Conservation (phyloP, 1,140 invertebrate species). For the Oscheius sp. region DNA sequence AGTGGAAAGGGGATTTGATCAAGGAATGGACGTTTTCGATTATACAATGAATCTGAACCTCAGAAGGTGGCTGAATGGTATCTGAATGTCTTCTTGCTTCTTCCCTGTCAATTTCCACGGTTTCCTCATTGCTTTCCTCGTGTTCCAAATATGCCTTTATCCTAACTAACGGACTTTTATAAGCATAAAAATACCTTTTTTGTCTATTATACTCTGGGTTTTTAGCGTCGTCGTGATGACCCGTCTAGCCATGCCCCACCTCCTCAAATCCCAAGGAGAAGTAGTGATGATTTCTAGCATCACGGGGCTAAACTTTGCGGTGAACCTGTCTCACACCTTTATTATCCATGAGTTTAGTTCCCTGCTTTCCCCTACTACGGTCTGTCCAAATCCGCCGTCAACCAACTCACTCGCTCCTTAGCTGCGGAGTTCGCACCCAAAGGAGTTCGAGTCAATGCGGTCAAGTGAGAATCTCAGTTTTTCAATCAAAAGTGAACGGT, state of each 20-base stretch:
- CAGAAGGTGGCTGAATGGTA: no score
- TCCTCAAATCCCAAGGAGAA: constrained; percentile 17
- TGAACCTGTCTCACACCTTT: no score
- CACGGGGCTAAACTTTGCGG: background rate
- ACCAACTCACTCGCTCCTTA: constrained; percentile 14
- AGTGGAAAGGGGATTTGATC: background rate
- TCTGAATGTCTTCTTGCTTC: no score
- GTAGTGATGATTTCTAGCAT: constrained; percentile 15
- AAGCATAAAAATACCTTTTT: no score
- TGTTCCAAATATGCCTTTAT: no score
- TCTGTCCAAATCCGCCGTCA: constrained; percentile 11
- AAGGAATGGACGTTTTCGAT: constrained; percentile 15
- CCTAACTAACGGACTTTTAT: no score
- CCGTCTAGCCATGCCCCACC: constrained; percentile 4
- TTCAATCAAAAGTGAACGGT: constrained; percentile 19
- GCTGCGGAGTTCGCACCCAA: background rate
- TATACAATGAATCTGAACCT: constrained; percentile 16
- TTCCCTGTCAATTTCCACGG: no score
- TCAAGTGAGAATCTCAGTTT: constrained; percentile 13
- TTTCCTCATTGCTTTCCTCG: no score
- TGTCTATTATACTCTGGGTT: background rate
- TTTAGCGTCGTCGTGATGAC: constrained; percentile 23
- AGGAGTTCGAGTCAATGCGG: constrained; percentile 23
- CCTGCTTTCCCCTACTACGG: constrained; percentile 1
- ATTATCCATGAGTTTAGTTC: no score